phyloP scores from a whole-genome alignment of 1,140 invertebrate genomes.

The Bombus huntii region DNA sequence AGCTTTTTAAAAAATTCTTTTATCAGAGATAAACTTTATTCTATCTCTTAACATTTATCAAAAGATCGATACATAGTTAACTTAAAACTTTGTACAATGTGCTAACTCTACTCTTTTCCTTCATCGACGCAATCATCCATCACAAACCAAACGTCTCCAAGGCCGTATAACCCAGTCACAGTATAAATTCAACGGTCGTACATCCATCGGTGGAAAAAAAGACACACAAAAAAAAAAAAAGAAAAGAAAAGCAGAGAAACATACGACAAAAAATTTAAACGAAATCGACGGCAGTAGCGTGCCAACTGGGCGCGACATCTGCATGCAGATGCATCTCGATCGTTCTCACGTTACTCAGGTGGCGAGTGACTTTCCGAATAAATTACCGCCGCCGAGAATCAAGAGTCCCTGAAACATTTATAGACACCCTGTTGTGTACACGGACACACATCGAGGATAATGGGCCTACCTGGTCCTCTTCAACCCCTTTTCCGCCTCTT shows the following conservation, averaged over 20 bases:
- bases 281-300: conserved; percentile 51
- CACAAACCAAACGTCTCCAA: not conserved
- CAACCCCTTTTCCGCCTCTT: conserved; percentile 68
- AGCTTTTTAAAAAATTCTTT: not conserved
- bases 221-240: not conserved
- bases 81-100: too few species aligned
- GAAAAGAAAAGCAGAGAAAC: not conserved
- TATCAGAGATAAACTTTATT: too few species aligned
- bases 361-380: conserved; percentile 75
- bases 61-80: not conserved
- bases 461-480: conserved; percentile 70
- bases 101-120: not conserved
- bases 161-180: not conserved
- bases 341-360: conserved; percentile 78
- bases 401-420: conserved; percentile 69
- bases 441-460: conserved; percentile 65
- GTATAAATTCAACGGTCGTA: conserved; percentile 7
- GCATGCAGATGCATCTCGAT: conserved; percentile 65
- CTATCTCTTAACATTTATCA: not conserved
- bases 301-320: conserved; percentile 69
- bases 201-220: not conserved
- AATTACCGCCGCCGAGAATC: conserved; percentile 68
- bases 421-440: conserved; percentile 68
- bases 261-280: conserved; percentile 23
- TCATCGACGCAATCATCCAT: not conserved